Percentiles rank a stretch among this genome's conserved stretches.
phyloP scores from a whole-genome alignment of 2,797 vertebrate species.

The Thalassophryne amazonica region DNA sequence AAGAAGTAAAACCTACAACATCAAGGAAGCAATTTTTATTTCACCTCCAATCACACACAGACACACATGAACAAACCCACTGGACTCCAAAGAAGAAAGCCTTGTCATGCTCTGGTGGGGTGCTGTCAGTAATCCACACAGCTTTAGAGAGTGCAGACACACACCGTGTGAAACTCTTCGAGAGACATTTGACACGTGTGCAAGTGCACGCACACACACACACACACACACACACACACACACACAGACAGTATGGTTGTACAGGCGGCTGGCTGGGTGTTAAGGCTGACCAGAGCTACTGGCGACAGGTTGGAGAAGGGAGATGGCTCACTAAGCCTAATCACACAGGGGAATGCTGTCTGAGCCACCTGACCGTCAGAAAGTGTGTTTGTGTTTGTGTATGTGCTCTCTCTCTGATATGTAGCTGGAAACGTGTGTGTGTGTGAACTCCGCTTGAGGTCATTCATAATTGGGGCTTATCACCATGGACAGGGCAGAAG shows the following conservation, averaged over 20 bases:
- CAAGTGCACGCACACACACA: conserved; percentile 38
- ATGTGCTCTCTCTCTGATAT: conserved; percentile 17
- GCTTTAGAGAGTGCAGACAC: conserved; percentile 77
- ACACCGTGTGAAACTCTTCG: too few species aligned
- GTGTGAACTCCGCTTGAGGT: conserved; percentile 46
- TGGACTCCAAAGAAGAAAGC: conserved; percentile 79
- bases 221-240: conserved; percentile 20
- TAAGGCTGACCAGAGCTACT: conserved; percentile 82
- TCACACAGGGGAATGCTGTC: conserved; percentile 78
- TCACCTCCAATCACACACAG: conserved; percentile 5
- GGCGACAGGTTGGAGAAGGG: conserved; percentile 80
- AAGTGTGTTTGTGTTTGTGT: conserved; percentile 6
- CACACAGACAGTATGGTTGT: conserved; percentile 43
- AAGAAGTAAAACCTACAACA: too few species aligned
- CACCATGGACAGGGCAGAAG: conserved; percentile 52
- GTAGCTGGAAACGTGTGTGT: conserved; percentile 10
- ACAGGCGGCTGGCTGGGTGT: conserved; percentile 67
- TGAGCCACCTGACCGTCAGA: conserved; percentile 74
- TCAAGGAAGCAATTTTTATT: too few species aligned
- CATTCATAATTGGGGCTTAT: conserved; percentile 79
- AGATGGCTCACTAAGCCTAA: conserved; percentile 82
- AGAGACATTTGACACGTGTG: too few species aligned
- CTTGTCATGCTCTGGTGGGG: conserved; percentile 77
- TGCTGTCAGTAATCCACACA: conserved; percentile 79
- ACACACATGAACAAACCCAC: conserved; percentile 61